phyloP scores from a whole-genome alignment of 2,888 invertebrate genomes.

The Anodontia alba region DNA sequence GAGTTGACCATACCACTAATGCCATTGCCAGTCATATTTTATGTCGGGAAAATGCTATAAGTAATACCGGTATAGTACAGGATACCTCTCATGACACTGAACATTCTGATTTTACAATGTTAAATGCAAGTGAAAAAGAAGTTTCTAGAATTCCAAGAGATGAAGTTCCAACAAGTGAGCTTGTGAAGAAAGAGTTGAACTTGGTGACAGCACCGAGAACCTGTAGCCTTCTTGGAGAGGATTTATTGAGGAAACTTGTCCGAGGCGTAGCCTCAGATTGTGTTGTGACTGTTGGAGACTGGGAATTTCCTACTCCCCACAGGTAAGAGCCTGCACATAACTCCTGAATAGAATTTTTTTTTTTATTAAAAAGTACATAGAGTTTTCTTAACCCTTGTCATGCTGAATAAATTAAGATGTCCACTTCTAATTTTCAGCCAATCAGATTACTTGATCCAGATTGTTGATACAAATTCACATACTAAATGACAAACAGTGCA shows the following conservation, averaged over 20 bases:
- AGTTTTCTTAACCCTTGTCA: no score
- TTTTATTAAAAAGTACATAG: no score
- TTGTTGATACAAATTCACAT: no score
- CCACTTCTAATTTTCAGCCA: no score
- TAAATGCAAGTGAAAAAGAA: not conserved
- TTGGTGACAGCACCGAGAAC: slow-evolving; percentile 41
- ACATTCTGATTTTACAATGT: not conserved
- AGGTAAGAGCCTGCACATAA: no score
- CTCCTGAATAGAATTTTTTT: no score
- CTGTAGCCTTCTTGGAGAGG: slow-evolving; percentile 70
- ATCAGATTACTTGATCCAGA: no score
- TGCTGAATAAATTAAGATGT: no score
- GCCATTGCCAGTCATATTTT: not conserved
- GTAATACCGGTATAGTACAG: not conserved
- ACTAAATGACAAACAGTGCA: no score
- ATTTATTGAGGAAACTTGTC: slow-evolving; percentile 69
- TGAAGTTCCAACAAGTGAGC: not conserved
- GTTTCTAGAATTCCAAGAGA: not conserved
- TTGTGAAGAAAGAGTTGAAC: slow-evolving; percentile 22
- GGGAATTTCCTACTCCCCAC: slow-evolving; percentile 70
- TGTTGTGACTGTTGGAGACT: slow-evolving; percentile 62
- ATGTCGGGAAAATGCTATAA: not conserved
- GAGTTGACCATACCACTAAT: not conserved
- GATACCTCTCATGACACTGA: not conserved
- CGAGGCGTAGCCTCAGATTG: slow-evolving; percentile 66